These are phyloP conservation scores for Plectropomus leopardus DNA, from an alignment of 2,113 vertebrate species.

Conservation along the genomic window DNA sequence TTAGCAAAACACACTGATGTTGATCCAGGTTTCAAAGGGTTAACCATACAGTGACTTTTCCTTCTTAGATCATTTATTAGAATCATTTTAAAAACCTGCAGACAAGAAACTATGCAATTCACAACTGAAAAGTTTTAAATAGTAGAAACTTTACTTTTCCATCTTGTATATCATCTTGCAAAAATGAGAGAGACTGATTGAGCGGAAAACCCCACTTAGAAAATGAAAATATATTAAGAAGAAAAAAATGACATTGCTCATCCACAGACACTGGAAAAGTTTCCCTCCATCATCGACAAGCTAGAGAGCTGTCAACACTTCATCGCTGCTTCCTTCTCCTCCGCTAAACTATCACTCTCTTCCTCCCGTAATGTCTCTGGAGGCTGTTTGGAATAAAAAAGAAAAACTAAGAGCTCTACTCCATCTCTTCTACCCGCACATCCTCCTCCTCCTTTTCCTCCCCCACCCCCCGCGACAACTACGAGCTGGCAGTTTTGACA, in stretches of 20 bases:
- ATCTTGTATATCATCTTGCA: not conserved
- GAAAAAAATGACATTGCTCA: not conserved
- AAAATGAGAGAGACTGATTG: not conserved
- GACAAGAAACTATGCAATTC: not conserved
- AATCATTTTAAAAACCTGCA: not conserved
- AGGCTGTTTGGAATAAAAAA: constrained; percentile 26
- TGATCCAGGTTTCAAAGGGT: not conserved
- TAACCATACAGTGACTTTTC: not conserved
- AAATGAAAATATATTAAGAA: constrained; percentile 10
- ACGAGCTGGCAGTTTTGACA: constrained; percentile 23
- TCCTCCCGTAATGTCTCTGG: constrained; percentile 39
- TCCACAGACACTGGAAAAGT: constrained; percentile 25
- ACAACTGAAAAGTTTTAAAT: not conserved
- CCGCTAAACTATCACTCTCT: constrained; percentile 44
- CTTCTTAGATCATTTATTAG: not conserved
- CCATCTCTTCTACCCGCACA: not conserved
- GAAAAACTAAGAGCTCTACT: not conserved
- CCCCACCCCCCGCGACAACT: not conserved
- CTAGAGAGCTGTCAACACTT: constrained; percentile 55
- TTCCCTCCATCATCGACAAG: constrained; percentile 21
- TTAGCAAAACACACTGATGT: too few relatives aligned
- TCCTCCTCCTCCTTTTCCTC: not conserved
- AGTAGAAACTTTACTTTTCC: not conserved
- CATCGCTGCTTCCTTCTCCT: constrained; percentile 43
- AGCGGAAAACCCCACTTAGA: not conserved